Evolutionary conservation across 2,888 invertebrate species (phyloP), one percentile per base, ranked within the genome.

Genomic region (Proisotoma minuta): DNA sequence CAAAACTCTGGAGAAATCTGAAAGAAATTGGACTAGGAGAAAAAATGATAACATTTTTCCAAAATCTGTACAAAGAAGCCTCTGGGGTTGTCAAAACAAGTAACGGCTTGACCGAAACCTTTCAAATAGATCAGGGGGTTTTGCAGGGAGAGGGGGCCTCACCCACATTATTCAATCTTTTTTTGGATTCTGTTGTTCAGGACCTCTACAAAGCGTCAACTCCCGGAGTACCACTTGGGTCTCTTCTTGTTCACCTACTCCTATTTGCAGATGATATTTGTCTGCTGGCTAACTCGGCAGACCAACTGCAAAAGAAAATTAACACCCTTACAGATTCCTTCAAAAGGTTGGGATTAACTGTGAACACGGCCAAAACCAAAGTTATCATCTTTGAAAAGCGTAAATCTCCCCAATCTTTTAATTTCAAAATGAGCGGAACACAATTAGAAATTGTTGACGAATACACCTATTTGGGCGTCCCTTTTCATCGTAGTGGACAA

Each of bases 1-100:
- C 51, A 0, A 43, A 63, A n/a, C 67, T 74, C 0, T 73, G 43
- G 70, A 43, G 43, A 10, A 64, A 62, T 54, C 34, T 72, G 2
- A 5, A 62, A 1, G 12, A 49, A 1, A 29, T 58, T 2, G 63
- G 62, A 28, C 34, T 69, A 15, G 65, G 64, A 20, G 12, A 56
- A 12, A 71, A 72, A 53, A 51, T 68, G 15, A 66, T 69, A 8
- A 26, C 57, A 15, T 43, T 69, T 22, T 22, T 69, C 2, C 59
- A 47, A 22, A 40, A 29, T 10, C 28, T 71, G 10, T 26, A 60
- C 40, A 15, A 29, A 10, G 18, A 54, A 15, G 43, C 29, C 10
- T 18, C 22, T 4, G 56, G 29, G 1, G 12, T n/a, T 10, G 56
- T 60, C 1, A 48, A 50, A 12, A 39, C 39, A 2, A 18, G 4